Evolutionary conservation across 2,888 invertebrate species (phyloP).

Genomic region (Napeogenes sylphis): DNA sequence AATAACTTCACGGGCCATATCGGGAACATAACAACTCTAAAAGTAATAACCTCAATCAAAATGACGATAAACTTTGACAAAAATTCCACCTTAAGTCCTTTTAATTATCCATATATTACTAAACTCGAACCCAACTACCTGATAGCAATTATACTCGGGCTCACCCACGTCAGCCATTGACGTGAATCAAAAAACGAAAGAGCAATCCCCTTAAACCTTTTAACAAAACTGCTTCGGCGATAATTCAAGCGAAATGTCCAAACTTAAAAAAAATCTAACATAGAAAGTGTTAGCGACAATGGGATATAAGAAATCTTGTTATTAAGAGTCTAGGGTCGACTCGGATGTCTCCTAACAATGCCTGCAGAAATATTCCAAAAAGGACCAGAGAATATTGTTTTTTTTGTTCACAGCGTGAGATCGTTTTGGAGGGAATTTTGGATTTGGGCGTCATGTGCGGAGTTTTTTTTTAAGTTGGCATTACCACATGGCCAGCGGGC

Average conservation of each 20-base stretch:
- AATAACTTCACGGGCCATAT: conserved; percentile 49
- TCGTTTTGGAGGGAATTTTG: conserved; percentile 71
- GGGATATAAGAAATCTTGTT: conserved; percentile 76
- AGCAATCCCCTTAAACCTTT: conserved; percentile 58
- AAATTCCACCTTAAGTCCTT: conserved; percentile 75
- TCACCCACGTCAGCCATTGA: conserved; percentile 70
- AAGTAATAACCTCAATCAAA: conserved; percentile 76
- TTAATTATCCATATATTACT: conserved; percentile 76
- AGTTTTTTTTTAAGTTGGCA: conserved; percentile 46
- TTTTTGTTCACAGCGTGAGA: conserved; percentile 72
- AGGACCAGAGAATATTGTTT: conserved; percentile 52
- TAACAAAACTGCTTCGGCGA: conserved; percentile 72
- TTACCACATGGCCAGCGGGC: conserved; percentile 48
- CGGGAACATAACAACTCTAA: conserved; percentile 39
- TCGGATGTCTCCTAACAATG: conserved; percentile 49
- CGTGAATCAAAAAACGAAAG: too few species aligned
- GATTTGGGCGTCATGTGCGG: conserved; percentile 70
- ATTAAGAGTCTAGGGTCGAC: conserved; percentile 61
- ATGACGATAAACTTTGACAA: conserved; percentile 76
- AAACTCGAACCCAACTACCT: conserved; percentile 69
- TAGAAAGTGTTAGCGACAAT: conserved; percentile 78
- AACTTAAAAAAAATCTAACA: conserved; percentile 67
- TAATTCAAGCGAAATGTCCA: conserved; percentile 78
- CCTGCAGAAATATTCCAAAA: conserved; percentile 57
- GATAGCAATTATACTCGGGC: conserved; percentile 75